Conservation (phyloP, 2,797 vertebrate genomes). For the Argentina silus region DNA sequence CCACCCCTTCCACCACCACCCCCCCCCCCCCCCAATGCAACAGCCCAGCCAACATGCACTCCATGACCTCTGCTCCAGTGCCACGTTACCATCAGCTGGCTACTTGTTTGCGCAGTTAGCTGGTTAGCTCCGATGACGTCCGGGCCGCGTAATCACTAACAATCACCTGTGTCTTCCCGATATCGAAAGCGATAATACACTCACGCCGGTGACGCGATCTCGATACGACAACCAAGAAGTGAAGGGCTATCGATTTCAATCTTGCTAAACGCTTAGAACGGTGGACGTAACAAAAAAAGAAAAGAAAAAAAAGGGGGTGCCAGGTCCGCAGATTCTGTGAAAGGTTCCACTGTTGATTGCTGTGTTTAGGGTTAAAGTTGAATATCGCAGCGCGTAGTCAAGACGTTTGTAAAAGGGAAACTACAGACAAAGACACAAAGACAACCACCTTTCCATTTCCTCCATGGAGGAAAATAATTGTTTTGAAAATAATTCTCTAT, state of each 20-base stretch:
- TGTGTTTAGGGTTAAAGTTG: background rate
- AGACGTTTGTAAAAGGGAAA: background rate
- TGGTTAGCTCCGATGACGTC: slow-evolving; percentile 4
- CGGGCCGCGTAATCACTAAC: background rate
- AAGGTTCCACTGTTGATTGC: background rate
- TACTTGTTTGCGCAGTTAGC: slow-evolving; percentile 27
- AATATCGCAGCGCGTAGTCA: no score
- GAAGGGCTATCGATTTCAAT: no score
- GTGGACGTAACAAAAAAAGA: no score
- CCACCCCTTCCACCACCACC: slow-evolving; percentile 34
- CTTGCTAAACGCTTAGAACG: no score
- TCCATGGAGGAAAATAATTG: no score
- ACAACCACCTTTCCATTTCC: slow-evolving; percentile 1
- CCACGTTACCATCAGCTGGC: slow-evolving; percentile 35
- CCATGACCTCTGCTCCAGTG: slow-evolving; percentile 52
- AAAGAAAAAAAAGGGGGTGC: no score
- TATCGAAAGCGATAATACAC: background rate
- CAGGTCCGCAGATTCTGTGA: no score
- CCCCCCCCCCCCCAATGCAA: slow-evolving; percentile 32
- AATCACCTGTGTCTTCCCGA: background rate
- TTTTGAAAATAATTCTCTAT: slow-evolving; percentile 4
- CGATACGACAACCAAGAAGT: no score
- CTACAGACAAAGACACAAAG: background rate
- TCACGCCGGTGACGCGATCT: no score
- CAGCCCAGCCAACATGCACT: slow-evolving; percentile 63